Conservation (phyloP, 2,113 vertebrate genomes). For the Climacteris rufus region DNA sequence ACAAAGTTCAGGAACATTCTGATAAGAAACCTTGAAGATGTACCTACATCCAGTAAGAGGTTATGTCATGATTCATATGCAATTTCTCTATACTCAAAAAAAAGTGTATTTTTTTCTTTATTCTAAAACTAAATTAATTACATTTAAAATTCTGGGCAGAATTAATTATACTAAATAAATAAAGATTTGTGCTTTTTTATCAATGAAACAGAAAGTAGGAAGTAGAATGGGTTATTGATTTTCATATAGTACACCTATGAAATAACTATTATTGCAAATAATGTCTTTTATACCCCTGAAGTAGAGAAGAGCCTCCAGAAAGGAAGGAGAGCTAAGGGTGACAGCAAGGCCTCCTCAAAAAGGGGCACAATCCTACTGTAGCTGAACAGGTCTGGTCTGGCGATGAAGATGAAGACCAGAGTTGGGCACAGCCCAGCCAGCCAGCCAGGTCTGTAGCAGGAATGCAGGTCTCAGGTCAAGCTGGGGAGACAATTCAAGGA, state of each 20-base stretch:
- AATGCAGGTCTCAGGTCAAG: neutral
- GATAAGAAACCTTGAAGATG: neutral
- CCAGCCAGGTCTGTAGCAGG: fast-evolving
- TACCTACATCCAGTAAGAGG: neutral
- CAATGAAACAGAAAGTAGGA: neutral
- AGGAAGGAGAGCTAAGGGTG: neutral
- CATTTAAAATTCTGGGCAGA: neutral
- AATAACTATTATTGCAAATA: neutral
- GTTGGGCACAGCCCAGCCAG: neutral
- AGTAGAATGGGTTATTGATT: neutral
- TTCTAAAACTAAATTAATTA: neutral
- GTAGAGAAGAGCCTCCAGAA: neutral
- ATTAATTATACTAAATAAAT: neutral
- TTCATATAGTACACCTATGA: neutral
- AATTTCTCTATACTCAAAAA: neutral
- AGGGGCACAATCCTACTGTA: too few species aligned
- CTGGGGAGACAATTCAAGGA: neutral
- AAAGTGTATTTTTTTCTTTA: neutral
- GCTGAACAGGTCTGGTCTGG: neutral
- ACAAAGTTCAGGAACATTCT: neutral
- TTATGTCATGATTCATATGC: neutral
- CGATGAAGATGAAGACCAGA: fast-evolving
- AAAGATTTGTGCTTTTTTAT: fast-evolving
- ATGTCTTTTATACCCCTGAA: neutral
- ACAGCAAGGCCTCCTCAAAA: neutral